phyloP scores from a whole-genome alignment of 2,888 invertebrate genomes.

The Antitype chi region DNA sequence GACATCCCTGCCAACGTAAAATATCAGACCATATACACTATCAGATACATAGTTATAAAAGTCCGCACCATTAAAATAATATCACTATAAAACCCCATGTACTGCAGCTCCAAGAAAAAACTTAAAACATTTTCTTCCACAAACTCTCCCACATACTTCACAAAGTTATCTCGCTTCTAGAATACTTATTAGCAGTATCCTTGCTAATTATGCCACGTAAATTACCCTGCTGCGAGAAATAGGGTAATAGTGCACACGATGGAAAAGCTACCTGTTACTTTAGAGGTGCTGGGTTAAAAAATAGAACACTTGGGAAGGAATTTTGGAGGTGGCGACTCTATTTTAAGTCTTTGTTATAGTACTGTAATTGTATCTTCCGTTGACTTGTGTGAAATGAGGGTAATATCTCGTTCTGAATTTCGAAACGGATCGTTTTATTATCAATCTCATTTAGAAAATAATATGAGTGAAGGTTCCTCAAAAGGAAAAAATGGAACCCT shows the following conservation, averaged over 20 bases:
- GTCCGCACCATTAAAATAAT: neutral
- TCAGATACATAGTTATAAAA: neutral
- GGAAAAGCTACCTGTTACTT: constrained; percentile 50
- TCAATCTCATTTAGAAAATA: too few relatives aligned
- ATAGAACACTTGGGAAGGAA: neutral
- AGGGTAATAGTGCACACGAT: constrained; percentile 44
- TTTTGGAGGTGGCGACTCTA: constrained; percentile 19
- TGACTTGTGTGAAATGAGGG: neutral
- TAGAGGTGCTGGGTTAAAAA: constrained; percentile 38
- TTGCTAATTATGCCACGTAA: constrained; percentile 55
- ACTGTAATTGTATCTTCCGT: neutral
- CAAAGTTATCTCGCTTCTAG: constrained; percentile 41
- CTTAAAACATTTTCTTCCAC: constrained; percentile 20
- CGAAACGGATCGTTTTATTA: neutral
- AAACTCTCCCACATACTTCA: constrained; percentile 47
- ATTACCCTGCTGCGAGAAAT: constrained; percentile 48
- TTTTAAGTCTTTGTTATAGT: neutral
- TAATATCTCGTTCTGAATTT: neutral
- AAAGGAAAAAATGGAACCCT: too few relatives aligned
- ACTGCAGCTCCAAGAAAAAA: constrained; percentile 31
- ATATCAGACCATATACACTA: too few relatives aligned
- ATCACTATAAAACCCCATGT: neutral
- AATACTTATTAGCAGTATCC: constrained; percentile 53
- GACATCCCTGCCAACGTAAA: too few relatives aligned
- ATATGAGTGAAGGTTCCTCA: too few relatives aligned